These are phyloP conservation scores for Mormyrus iriodes DNA, from an alignment of 2,113 vertebrate genomes.

Conservation along the genomic window DNA sequence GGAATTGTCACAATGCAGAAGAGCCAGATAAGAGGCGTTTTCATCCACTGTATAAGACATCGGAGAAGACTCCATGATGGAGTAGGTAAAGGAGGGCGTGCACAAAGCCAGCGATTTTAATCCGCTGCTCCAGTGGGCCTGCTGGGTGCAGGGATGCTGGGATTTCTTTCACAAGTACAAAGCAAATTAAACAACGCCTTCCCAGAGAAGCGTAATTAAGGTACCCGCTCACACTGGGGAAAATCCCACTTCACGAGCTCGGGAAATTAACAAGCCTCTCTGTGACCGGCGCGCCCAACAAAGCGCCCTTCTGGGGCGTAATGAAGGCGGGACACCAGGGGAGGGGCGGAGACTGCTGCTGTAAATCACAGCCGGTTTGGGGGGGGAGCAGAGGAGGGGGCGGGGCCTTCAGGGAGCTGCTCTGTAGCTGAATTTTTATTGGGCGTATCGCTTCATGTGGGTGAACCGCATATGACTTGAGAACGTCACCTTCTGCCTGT, in stretches of 20 bases:
- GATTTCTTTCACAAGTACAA: slow-evolving; percentile 1
- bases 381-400: not conserved
- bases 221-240: not conserved
- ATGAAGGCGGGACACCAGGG: not conserved
- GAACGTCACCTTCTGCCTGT: not conserved
- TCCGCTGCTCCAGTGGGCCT: not conserved
- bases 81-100: not conserved
- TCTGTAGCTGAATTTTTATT: not conserved
- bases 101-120: not conserved
- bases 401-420: not conserved
- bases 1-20: not conserved
- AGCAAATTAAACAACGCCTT: not conserved
- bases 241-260: not conserved
- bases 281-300: not conserved
- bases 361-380: not conserved
- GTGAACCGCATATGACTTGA: not conserved
- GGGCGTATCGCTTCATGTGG: not conserved
- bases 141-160: not conserved
- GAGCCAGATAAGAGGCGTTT: not conserved
- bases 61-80: not conserved
- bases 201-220: not conserved
- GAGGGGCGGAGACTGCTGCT: not conserved
- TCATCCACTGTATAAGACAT: not conserved
- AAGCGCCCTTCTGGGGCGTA: not conserved
- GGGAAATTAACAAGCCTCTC: not conserved